Evolutionary conservation across 2,888 invertebrate species (phyloP).

Genomic region (Oscheius sp.): DNA sequence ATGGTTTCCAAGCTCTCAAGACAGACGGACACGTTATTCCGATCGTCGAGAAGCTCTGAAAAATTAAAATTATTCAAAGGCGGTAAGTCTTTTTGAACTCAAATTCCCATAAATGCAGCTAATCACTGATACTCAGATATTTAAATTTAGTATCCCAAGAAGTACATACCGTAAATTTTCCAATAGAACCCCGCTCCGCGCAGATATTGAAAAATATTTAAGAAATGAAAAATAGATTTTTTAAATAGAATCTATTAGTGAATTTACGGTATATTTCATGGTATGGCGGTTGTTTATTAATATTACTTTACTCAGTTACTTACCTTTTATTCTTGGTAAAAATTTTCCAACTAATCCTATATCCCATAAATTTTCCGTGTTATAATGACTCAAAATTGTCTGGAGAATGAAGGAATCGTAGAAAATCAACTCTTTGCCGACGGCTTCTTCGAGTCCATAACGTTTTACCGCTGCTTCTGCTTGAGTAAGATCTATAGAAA

Average conservation of each 20-base stretch:
- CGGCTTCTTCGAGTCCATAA: slow-evolving; percentile 20
- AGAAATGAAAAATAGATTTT: too few species aligned
- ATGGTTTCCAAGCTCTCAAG: slow-evolving; percentile 19
- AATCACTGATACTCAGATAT: neutral
- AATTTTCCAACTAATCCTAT: slow-evolving; percentile 5
- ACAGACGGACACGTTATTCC: neutral
- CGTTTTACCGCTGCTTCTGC: slow-evolving; percentile 7
- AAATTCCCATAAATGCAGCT: neutral
- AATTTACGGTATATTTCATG: too few species aligned
- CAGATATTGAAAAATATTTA: too few species aligned
- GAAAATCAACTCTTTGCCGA: slow-evolving; percentile 14
- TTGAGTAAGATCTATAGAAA: neutral
- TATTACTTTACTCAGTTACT: too few species aligned
- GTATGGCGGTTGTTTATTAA: too few species aligned
- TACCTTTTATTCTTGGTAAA: slow-evolving; percentile 10
- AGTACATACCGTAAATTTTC: too few species aligned
- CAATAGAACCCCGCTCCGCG: too few species aligned
- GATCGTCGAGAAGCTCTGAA: slow-evolving; percentile 18
- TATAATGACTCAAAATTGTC: slow-evolving; percentile 6
- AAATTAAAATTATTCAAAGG: too few species aligned
- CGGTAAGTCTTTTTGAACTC: neutral
- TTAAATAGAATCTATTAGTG: too few species aligned
- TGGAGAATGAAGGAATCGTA: slow-evolving; percentile 13
- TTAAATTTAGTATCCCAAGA: too few species aligned
- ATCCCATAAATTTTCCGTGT: slow-evolving; percentile 4